These are phyloP conservation scores for Poliocrania exsul DNA, from an alignment of 2,797 vertebrate species.

Conservation along the genomic window DNA sequence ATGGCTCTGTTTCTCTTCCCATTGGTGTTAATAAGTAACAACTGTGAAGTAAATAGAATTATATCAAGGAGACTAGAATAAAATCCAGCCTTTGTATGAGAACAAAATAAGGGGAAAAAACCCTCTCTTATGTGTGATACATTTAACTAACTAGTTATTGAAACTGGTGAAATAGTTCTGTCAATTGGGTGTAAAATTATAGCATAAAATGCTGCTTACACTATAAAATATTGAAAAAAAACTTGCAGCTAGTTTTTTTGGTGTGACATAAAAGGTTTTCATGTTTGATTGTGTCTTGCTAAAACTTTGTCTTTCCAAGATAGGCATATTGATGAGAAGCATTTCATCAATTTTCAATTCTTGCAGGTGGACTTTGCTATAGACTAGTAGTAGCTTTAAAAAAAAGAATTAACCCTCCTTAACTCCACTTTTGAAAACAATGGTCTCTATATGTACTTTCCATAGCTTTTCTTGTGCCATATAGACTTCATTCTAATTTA, in stretches of 20 bases:
- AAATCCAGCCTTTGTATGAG: slow-evolving; percentile 19
- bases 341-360: background rate
- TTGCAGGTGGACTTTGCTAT: background rate
- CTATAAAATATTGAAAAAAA: background rate
- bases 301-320: background rate
- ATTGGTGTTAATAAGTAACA: slow-evolving; percentile 17
- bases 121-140: background rate
- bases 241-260: background rate
- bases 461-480: background rate
- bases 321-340: background rate
- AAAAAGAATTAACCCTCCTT: background rate
- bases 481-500: background rate
- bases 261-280: background rate
- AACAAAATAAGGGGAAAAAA: background rate
- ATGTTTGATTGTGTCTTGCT: background rate
- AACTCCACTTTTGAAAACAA: background rate
- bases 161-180: background rate
- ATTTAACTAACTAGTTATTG: slow-evolving; percentile 6
- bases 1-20: slow-evolving; percentile 23
- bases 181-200: background rate
- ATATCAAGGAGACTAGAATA: slow-evolving; percentile 2
- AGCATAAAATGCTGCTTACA: background rate
- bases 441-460: background rate
- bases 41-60: slow-evolving; percentile 50
- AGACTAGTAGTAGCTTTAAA: background rate